A percentile compares a stretch with the other conserved stretches of the same genome.
Evolutionary conservation across 2,797 vertebrate genomes (phyloP).

Genomic region (Myripristis jacobus): DNA sequence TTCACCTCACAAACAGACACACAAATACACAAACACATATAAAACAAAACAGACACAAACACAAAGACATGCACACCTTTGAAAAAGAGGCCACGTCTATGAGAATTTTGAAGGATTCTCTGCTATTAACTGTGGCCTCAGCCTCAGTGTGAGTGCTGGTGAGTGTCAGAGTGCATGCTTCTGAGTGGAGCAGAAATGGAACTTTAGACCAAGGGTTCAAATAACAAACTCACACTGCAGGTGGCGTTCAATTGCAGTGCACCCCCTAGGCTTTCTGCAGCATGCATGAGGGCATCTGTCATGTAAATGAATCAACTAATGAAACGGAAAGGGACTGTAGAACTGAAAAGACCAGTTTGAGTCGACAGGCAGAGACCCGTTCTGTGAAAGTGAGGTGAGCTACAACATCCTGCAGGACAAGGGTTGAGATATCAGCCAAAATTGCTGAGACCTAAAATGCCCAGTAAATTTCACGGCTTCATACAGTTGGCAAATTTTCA

Average conservation of each 20-base stretch:
- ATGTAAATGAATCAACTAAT: slow-evolving; percentile 77
- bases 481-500: slow-evolving; percentile 49
- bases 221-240: slow-evolving; percentile 79
- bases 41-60: slow-evolving; percentile 4
- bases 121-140: slow-evolving; percentile 20
- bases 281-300: slow-evolving; percentile 73
- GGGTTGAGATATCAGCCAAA: slow-evolving; percentile 42
- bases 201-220: slow-evolving; percentile 77
- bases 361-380: slow-evolving; percentile 51
- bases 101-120: slow-evolving; percentile 33
- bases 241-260: slow-evolving; percentile 75
- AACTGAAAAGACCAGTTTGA: slow-evolving; percentile 53
- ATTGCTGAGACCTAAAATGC: slow-evolving; percentile 14
- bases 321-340: slow-evolving; percentile 61
- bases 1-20: background rate
- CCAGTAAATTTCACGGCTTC: slow-evolving; percentile 17
- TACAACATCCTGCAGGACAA: slow-evolving; percentile 18
- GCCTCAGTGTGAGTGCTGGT: slow-evolving; percentile 29
- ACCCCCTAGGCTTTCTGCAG: slow-evolving; percentile 61
- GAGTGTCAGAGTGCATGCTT: slow-evolving; percentile 67
- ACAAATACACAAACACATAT: background rate
- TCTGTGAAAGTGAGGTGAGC: slow-evolving; percentile 29
- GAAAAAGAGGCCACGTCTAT: slow-evolving; percentile 21
- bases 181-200: slow-evolving; percentile 72
- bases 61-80: background rate